phyloP scores from a whole-genome alignment of 2,797 vertebrate genomes.

The Neosilurus hyrtlii region DNA sequence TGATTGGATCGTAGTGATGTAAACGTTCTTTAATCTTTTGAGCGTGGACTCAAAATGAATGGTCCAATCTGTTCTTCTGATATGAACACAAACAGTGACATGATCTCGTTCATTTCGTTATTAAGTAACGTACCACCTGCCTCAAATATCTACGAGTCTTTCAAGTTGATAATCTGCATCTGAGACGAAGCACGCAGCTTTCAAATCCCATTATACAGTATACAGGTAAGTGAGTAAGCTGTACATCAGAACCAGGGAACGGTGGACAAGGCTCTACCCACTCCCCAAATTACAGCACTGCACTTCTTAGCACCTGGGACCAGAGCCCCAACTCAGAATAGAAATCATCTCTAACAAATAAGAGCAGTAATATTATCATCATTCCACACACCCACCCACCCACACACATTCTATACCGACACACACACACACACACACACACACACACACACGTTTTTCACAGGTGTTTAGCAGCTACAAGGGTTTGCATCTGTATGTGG shows the following conservation, averaged over 20 bases:
- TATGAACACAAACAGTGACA: not conserved
- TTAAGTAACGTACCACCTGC: not conserved
- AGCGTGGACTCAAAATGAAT: not conserved
- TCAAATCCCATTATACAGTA: not conserved
- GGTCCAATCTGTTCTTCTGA: not conserved
- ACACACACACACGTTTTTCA: conserved; percentile 30
- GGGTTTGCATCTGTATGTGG: conserved; percentile 57
- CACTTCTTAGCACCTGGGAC: conserved; percentile 56
- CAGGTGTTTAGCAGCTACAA: conserved; percentile 68
- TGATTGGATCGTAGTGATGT: not conserved
- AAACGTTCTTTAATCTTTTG: not conserved
- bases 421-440: too few relatives aligned
- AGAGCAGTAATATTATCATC: conserved; percentile 67
- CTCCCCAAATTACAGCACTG: conserved; percentile 48
- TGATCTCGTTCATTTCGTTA: not conserved
- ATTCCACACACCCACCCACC: conserved; percentile 35
- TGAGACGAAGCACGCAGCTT: not conserved
- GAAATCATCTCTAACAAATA: conserved; percentile 50
- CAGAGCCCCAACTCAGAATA: conserved; percentile 50
- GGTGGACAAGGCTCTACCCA: conserved; percentile 5
- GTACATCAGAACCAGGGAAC: not conserved
- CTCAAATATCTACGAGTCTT: not conserved
- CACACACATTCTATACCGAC: too few relatives aligned
- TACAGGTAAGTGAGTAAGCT: not conserved
- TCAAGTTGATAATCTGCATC: not conserved